Conservation (phyloP, 2,888 invertebrate species). For the Leptopilina syphax region DNA sequence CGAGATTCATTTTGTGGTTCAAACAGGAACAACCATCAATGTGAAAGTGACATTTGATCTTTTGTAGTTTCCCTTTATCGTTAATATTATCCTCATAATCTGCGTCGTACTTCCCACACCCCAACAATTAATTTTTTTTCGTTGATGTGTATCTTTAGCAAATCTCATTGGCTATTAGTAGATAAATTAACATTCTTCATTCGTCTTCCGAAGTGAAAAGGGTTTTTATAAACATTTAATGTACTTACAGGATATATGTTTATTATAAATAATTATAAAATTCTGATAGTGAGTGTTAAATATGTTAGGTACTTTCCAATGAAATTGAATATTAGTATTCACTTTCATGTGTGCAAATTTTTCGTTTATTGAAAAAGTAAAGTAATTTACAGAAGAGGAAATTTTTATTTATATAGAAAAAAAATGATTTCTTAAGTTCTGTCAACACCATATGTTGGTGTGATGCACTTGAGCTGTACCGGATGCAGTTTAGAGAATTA, state of each 20-base stretch:
- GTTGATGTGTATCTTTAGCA: background rate
- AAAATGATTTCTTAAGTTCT: slow-evolving; percentile 12
- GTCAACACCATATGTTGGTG: slow-evolving; percentile 14
- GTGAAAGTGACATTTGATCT: slow-evolving; percentile 41
- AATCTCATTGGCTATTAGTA: background rate
- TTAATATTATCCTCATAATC: slow-evolving; percentile 26
- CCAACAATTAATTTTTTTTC: background rate
- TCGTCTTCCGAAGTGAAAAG: background rate
- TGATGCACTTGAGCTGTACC: slow-evolving; percentile 33
- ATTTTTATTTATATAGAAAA: too few species aligned
- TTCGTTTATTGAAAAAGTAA: too few species aligned
- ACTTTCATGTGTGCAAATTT: too few species aligned
- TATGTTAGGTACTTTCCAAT: background rate
- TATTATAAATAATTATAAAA: background rate
- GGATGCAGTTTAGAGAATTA: slow-evolving; percentile 37
- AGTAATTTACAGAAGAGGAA: too few species aligned
- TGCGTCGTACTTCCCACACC: background rate
- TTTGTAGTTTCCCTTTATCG: slow-evolving; percentile 29
- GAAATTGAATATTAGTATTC: background rate
- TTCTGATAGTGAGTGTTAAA: background rate
- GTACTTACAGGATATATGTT: too few species aligned
- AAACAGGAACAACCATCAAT: slow-evolving; percentile 27
- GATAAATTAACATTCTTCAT: slow-evolving; percentile 1
- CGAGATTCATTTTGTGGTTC: slow-evolving; percentile 35
- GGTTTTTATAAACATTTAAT: background rate